phyloP scores from a whole-genome alignment of 2,888 invertebrate genomes.

The Melieria omissa region DNA sequence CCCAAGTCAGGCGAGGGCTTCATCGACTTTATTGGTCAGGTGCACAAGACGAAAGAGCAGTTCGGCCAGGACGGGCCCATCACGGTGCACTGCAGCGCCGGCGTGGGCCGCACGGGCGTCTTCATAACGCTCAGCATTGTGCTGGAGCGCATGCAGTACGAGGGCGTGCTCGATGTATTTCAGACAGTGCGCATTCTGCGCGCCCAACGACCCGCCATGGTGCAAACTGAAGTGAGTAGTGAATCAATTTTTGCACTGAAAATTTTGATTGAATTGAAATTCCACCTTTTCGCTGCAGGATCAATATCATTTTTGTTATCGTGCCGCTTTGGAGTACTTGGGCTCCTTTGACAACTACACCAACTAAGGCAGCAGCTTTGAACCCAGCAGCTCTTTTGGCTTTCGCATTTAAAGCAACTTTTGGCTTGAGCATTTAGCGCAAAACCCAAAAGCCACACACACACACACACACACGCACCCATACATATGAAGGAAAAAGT shows the following conservation, averaged over 20 bases:
- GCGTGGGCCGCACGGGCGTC: constrained; percentile 98
- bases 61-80: constrained; percentile 99
- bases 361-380: constrained; percentile 71
- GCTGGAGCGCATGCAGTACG: constrained; percentile 98
- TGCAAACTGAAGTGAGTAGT: constrained; percentile 91
- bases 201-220: constrained; percentile 99
- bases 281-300: constrained; percentile 73
- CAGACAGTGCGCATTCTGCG: constrained; percentile 98
- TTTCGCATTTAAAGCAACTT: not conserved
- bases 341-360: constrained; percentile 97
- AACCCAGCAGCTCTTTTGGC: not conserved
- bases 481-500: not conserved
- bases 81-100: constrained; percentile 98
- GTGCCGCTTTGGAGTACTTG: constrained; percentile 97
- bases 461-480: not conserved
- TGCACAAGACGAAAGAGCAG: constrained; percentile 99
- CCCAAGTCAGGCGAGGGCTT: constrained; percentile 99
- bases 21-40: constrained; percentile 99
- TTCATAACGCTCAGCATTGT: constrained; percentile 98
- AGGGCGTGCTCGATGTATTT: constrained; percentile 98
- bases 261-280: constrained; percentile 18
- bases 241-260: not conserved
- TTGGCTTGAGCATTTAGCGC: not conserved
- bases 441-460: not conserved
- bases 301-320: constrained; percentile 99